Evolutionary conservation across 2,888 invertebrate species (phyloP).

Genomic region (Athalia cordata): DNA sequence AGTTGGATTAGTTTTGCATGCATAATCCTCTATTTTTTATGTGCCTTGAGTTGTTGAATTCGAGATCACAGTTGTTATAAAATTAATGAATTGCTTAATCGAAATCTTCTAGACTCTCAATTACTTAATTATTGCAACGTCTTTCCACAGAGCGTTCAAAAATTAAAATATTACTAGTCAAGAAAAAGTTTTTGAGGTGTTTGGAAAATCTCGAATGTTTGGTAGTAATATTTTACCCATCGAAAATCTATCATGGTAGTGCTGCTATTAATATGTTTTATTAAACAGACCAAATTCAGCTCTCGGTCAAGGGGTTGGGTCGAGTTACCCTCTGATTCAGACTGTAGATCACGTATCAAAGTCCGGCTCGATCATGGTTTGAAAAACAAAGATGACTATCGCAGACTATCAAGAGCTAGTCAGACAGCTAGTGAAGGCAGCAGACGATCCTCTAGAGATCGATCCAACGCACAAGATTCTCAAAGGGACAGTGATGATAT

Average conservation of each 20-base stretch:
- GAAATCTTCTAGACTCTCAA: too few species aligned
- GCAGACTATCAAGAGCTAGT: slow-evolving; percentile 61
- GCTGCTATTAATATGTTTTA: slow-evolving; percentile 35
- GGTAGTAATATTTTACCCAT: slow-evolving; percentile 13
- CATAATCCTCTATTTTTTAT: slow-evolving; percentile 1
- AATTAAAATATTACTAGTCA: not conserved
- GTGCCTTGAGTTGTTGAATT: not conserved
- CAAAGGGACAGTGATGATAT: slow-evolving; percentile 64
- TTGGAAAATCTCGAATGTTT: slow-evolving; percentile 3
- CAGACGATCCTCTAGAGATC: slow-evolving; percentile 57
- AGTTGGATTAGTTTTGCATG: slow-evolving; percentile 18
- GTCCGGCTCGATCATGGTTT: slow-evolving; percentile 79
- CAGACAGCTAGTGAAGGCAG: slow-evolving; percentile 58
- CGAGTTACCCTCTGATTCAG: slow-evolving; percentile 77
- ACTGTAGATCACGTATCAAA: slow-evolving; percentile 77
- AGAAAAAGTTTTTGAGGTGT: not conserved
- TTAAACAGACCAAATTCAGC: slow-evolving; percentile 84
- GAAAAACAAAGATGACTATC: slow-evolving; percentile 65
- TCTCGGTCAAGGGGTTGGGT: slow-evolving; percentile 89
- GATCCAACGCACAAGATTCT: slow-evolving; percentile 62
- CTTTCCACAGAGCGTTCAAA: too few species aligned
- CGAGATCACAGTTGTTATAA: not conserved
- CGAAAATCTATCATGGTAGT: slow-evolving; percentile 1
- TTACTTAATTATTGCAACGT: too few species aligned
- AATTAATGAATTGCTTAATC: not conserved